Conservation (phyloP, 2,888 invertebrate genomes). For the Teleogryllus oceanicus region DNA sequence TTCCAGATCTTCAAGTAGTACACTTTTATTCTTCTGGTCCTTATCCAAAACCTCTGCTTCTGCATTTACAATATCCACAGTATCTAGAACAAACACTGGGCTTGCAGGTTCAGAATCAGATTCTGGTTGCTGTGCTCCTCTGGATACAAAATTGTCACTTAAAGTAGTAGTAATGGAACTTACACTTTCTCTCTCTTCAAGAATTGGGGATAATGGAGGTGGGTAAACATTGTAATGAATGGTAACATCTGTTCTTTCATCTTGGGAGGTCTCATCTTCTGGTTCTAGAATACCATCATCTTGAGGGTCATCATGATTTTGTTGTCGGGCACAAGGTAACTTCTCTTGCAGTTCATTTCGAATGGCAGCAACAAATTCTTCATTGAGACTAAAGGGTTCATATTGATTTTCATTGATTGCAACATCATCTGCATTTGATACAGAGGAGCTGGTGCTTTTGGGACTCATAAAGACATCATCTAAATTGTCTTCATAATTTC, state of each 20-base stretch:
- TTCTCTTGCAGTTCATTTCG: constrained; percentile 68
- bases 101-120: constrained; percentile 37
- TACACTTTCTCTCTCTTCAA: constrained; percentile 54
- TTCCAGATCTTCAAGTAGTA: constrained; percentile 45
- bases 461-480: constrained; percentile 24
- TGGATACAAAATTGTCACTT: constrained; percentile 32
- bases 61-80: constrained; percentile 31
- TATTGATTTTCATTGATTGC: constrained; percentile 49
- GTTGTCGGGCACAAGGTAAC: constrained; percentile 59
- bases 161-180: constrained; percentile 39
- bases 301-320: constrained; percentile 46
- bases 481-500: not conserved
- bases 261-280: constrained; percentile 37
- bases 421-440: constrained; percentile 27
- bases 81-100: constrained; percentile 40
- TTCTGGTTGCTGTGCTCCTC: not conserved
- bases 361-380: constrained; percentile 67
- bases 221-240: constrained; percentile 55
- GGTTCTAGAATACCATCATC: constrained; percentile 42
- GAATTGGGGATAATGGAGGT: constrained; percentile 58
- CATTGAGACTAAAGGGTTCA: constrained; percentile 61
- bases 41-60: constrained; percentile 38
- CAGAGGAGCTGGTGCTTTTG: constrained; percentile 20
- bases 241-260: constrained; percentile 38
- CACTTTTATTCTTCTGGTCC: constrained; percentile 36